Evolutionary conservation across 1,140 invertebrate genomes (phyloP).

Genomic region (Monochamus saltuarius): DNA sequence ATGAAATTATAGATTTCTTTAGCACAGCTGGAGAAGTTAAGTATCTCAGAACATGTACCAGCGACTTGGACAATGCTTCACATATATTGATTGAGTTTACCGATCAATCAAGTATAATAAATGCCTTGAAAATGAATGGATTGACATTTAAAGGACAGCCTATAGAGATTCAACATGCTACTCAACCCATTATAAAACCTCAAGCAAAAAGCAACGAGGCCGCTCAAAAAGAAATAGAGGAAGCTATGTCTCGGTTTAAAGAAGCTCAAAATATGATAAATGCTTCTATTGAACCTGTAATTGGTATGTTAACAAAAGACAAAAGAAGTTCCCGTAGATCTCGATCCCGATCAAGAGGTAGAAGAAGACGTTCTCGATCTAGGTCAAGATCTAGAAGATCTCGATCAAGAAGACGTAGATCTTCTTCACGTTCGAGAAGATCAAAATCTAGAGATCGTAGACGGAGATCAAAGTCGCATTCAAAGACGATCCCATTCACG

Average conservation of each 20-base stretch:
- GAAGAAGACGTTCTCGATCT: conserved; percentile 56
- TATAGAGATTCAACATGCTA: conserved; percentile 82
- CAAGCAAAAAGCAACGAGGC: conserved; percentile 93
- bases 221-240: conserved; percentile 92
- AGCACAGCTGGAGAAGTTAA: conserved; percentile 88
- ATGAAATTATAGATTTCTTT: conserved; percentile 85
- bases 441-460: conserved; percentile 48
- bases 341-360: conserved; percentile 59
- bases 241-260: conserved; percentile 89
- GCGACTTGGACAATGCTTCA: conserved; percentile 73
- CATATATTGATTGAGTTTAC: conserved; percentile 93
- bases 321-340: conserved; percentile 64
- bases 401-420: conserved; percentile 56
- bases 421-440: conserved; percentile 45
- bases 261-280: conserved; percentile 93
- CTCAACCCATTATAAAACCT: conserved; percentile 87
- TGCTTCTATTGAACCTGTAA: conserved; percentile 87
- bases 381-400: conserved; percentile 56
- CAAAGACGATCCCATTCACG: conserved; percentile 55
- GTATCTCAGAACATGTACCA: conserved; percentile 88
- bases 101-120: conserved; percentile 85
- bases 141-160: conserved; percentile 65
- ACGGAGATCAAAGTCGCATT: conserved; percentile 54
- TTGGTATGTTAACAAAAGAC: conserved; percentile 80
- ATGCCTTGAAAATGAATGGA: conserved; percentile 87